Percentiles rank a stretch among this genome's conserved stretches.
These are phyloP conservation scores for Porites rus DNA, from an alignment of 92 coral and sea anemone species.

Conservation along the genomic window DNA sequence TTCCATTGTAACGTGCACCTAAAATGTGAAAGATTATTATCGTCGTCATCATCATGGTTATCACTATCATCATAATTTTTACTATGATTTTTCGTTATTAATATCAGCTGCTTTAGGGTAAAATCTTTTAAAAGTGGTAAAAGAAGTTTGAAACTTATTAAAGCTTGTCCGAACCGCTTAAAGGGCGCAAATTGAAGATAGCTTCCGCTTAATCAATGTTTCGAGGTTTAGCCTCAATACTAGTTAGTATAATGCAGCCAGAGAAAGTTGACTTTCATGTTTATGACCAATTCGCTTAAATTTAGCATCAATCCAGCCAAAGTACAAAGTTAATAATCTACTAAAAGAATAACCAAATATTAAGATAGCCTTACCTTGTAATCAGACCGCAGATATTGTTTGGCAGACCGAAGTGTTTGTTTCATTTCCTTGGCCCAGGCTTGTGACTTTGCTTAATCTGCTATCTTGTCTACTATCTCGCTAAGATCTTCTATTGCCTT, in stretches of 20 bases:
- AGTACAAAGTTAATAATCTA: not conserved
- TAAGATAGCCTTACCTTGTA: constrained; percentile 28
- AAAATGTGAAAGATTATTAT: not conserved
- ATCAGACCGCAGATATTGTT: constrained; percentile 38
- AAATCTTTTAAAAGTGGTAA: not conserved
- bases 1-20: constrained; percentile 33
- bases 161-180: not conserved
- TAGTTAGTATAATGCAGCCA: no score
- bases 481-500: constrained; percentile 55
- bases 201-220: not conserved
- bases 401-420: constrained; percentile 21
- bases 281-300: no score
- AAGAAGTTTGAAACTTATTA: not conserved
- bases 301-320: not conserved
- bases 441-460: constrained; percentile 7
- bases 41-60: no score
- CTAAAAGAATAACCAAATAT: not conserved
- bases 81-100: not conserved
- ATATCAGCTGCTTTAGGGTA: no score
- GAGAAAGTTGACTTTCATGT: no score
- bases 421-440: constrained; percentile 40
- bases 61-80: not conserved
- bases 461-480: constrained; percentile 42
- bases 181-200: constrained; percentile 10
- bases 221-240: no score